phyloP scores from a whole-genome alignment of 1,140 invertebrate genomes.

The Mamestra configurata region DNA sequence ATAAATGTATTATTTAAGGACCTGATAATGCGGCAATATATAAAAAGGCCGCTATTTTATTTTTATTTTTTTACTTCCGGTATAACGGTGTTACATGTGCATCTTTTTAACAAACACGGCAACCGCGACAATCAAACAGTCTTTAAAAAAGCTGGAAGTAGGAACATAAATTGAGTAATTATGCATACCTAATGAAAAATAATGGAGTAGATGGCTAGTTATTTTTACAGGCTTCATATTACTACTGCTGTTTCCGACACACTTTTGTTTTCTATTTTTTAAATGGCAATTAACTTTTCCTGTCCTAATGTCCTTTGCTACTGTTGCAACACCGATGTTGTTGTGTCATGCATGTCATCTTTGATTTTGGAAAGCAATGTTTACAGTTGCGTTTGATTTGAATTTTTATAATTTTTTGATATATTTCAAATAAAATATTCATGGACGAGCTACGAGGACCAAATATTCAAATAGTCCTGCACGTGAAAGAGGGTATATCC shows the following conservation, averaged over 20 bases:
- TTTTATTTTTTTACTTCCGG: not conserved
- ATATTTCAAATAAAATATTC: slow-evolving; percentile 56
- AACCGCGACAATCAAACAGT: not conserved
- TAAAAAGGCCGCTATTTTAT: not conserved
- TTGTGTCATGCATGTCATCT: slow-evolving; percentile 48
- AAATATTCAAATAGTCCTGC: slow-evolving; percentile 81
- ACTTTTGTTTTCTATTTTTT: too few relatives aligned
- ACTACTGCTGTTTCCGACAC: too few relatives aligned
- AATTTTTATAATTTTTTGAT: slow-evolving; percentile 61
- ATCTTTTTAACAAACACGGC: not conserved
- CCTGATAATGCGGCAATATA: too few relatives aligned
- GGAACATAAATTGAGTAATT: not conserved
- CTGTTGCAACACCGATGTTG: slow-evolving; percentile 10
- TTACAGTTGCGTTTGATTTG: slow-evolving; percentile 65
- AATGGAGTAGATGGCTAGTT: too few relatives aligned
- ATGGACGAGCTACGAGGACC: slow-evolving; percentile 84
- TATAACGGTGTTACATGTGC: not conserved
- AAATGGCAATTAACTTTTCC: too few relatives aligned
- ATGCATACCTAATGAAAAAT: too few relatives aligned
- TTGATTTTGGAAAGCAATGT: slow-evolving; percentile 66
- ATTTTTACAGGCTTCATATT: too few relatives aligned
- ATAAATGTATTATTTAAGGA: too few relatives aligned
- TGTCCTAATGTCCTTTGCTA: too few relatives aligned
- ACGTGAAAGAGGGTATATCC: slow-evolving; percentile 78
- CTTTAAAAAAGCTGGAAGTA: not conserved